Percentiles rank a stretch among this genome's conserved stretches.
phyloP scores from a whole-genome alignment of 1,140 invertebrate genomes.

The Geopemphigus sp. region DNA sequence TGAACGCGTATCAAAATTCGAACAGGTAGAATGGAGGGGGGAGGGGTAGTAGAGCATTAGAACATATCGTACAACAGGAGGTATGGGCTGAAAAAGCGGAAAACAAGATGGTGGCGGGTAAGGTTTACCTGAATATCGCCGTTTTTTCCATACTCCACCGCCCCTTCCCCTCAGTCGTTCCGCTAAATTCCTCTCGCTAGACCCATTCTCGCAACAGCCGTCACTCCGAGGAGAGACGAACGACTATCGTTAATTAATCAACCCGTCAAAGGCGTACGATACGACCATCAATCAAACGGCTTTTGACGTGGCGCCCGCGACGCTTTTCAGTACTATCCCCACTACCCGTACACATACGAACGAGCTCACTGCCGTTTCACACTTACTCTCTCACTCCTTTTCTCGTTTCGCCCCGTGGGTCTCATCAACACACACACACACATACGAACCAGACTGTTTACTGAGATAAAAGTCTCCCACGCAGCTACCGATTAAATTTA shows the following conservation, averaged over 20 bases:
- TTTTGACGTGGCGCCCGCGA: slow-evolving; percentile 14
- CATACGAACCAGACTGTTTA: neutral
- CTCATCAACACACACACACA: neutral
- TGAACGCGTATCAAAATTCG: slow-evolving; percentile 36
- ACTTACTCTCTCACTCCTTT: neutral
- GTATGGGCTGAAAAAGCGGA: neutral
- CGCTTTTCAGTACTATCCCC: neutral
- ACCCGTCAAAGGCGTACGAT: slow-evolving; percentile 43
- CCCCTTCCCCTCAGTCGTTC: neutral
- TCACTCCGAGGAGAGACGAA: too few relatives aligned
- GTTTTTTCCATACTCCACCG: neutral
- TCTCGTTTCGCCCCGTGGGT: neutral
- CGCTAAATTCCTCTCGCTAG: too few relatives aligned
- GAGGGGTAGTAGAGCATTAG: neutral
- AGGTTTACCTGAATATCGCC: slow-evolving; percentile 17
- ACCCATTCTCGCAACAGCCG: neutral
- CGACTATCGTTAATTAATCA: slow-evolving; percentile 47
- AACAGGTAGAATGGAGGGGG: too few relatives aligned
- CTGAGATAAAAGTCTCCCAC: neutral
- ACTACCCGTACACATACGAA: neutral
- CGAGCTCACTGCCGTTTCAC: neutral
- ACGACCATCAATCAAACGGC: slow-evolving; percentile 42
- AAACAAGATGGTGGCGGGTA: slow-evolving; percentile 33
- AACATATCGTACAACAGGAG: neutral
- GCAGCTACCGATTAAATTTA: neutral